Evolutionary conservation across 1,140 invertebrate species (phyloP).

Genomic region (Drosophila kurseongensis): DNA sequence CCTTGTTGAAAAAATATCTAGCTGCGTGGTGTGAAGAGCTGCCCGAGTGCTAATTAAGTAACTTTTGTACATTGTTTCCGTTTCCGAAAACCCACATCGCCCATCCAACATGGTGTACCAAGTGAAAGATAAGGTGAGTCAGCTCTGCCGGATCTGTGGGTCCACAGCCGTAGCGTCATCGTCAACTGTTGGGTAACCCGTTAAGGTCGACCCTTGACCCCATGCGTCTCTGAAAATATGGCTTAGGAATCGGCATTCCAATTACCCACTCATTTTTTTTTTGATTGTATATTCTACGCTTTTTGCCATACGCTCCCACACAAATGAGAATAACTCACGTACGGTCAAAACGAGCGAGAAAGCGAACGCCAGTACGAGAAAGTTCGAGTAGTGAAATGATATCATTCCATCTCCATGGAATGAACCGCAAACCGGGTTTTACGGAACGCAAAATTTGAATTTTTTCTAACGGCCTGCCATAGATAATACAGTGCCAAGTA

Average conservation of each 20-base stretch:
- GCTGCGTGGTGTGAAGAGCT: slow-evolving; percentile 30
- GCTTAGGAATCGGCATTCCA: slow-evolving; percentile 10
- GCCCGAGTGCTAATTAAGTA: slow-evolving; percentile 56
- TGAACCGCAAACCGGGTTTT: neutral
- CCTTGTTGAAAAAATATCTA: slow-evolving; percentile 6
- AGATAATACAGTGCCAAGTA: too few species aligned
- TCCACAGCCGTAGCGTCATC: neutral
- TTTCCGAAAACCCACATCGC: slow-evolving; percentile 10
- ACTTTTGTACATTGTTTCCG: slow-evolving; percentile 58
- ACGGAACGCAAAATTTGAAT: slow-evolving; percentile 1
- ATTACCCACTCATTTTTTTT: neutral
- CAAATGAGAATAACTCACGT: neutral
- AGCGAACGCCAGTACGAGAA: neutral
- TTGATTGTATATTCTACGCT: slow-evolving; percentile 7
- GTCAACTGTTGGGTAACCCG: slow-evolving; percentile 20
- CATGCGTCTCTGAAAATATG: slow-evolving; percentile 7
- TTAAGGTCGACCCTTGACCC: slow-evolving; percentile 4
- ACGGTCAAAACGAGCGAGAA: neutral
- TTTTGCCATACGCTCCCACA: slow-evolving; percentile 5
- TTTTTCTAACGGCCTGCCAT: neutral
- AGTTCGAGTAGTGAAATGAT: slow-evolving; percentile 19
- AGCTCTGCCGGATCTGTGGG: slow-evolving; percentile 9
- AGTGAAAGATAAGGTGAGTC: slow-evolving; percentile 76
- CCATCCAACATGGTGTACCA: slow-evolving; percentile 73
- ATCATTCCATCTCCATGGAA: slow-evolving; percentile 14